phyloP scores from a whole-genome alignment of 2,113 vertebrate genomes.

The Meles meles region DNA sequence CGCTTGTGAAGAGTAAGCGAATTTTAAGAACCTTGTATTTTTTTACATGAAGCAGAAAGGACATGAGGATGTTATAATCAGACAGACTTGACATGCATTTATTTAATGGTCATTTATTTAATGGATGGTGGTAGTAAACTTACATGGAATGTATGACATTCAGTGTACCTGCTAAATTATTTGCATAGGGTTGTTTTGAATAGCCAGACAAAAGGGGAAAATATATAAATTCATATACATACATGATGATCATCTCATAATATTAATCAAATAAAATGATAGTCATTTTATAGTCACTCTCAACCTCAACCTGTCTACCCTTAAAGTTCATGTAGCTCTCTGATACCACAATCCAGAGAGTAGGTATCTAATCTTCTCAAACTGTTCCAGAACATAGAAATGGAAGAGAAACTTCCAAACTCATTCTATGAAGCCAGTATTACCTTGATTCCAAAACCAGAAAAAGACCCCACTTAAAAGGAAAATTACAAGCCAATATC shows the following conservation, averaged over 20 bases:
- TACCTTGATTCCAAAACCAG: background rate
- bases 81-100: background rate
- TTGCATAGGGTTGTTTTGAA: background rate
- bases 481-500: background rate
- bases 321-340: background rate
- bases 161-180: background rate
- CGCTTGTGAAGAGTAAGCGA: background rate
- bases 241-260: background rate
- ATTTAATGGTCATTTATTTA: background rate
- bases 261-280: background rate
- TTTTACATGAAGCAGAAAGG: background rate
- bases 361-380: background rate
- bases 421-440: background rate
- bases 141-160: background rate
- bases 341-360: background rate
- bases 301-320: background rate
- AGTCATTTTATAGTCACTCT: background rate
- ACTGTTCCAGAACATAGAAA: background rate
- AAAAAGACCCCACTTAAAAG: background rate
- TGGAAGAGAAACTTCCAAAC: background rate
- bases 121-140: background rate
- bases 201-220: background rate
- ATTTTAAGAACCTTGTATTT: background rate
- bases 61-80: background rate
- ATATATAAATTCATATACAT: background rate